Evolutionary conservation across 2,888 invertebrate species (phyloP).

Genomic region (Apodemia duryi): DNA sequence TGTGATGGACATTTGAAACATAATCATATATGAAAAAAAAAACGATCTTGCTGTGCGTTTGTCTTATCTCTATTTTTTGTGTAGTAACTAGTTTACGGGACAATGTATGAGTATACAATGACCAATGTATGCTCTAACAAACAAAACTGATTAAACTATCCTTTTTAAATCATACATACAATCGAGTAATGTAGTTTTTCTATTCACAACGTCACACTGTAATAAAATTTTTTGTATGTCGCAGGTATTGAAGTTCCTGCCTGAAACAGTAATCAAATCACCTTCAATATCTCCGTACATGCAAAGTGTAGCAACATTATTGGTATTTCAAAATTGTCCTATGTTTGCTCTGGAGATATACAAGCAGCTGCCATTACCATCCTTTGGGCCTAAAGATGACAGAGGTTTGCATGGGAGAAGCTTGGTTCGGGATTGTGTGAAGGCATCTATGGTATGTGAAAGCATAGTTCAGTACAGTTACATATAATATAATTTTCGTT

Average conservation of each 20-base stretch:
- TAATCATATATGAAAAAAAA: no score
- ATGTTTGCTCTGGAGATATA: conserved; percentile 72
- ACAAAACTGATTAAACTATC: no score
- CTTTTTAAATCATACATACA: no score
- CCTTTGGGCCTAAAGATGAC: conserved; percentile 71
- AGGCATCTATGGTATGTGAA: conserved; percentile 63
- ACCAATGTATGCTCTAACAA: no score
- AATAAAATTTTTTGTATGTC: conserved; percentile 27
- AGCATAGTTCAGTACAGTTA: background rate
- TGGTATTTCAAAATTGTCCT: conserved; percentile 71
- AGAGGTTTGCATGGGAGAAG: conserved; percentile 75
- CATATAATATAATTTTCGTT: no score
- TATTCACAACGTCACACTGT: no score
- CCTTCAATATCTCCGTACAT: conserved; percentile 68
- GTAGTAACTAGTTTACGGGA: no score
- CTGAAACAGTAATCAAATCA: conserved; percentile 43
- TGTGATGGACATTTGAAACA: no score
- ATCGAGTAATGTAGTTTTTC: no score
- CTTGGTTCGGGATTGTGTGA: conserved; percentile 80
- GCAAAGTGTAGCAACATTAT: conserved; percentile 70
- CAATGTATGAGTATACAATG: no score
- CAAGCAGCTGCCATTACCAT: conserved; percentile 63
- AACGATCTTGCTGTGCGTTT: no score
- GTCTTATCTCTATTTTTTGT: no score
- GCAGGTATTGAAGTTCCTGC: conserved; percentile 57